These are phyloP conservation scores for Bombus ignitus DNA, from an alignment of 1,140 invertebrate species.

Conservation along the genomic window DNA sequence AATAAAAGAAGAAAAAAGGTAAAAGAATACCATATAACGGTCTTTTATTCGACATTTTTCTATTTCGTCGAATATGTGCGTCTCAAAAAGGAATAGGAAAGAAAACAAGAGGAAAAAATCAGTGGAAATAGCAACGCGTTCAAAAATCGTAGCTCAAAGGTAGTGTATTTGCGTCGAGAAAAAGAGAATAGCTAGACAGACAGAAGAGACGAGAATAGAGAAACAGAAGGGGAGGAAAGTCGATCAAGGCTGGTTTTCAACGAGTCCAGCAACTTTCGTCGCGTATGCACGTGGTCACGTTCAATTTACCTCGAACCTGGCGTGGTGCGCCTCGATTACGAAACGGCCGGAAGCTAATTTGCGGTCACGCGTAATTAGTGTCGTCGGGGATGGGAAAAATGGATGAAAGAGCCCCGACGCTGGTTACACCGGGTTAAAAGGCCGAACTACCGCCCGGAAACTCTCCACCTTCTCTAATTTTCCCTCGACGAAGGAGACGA, in stretches of 20 bases:
- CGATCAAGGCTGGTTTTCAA: not conserved
- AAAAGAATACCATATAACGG: not conserved
- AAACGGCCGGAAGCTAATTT: slow-evolving; percentile 39
- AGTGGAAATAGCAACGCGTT: not conserved
- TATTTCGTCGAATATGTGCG: not conserved
- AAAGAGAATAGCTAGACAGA: not conserved
- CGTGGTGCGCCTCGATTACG: not conserved
- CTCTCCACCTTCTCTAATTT: not conserved
- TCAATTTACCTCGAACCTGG: slow-evolving; percentile 19
- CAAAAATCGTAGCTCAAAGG: not conserved
- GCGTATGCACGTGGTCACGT: slow-evolving; percentile 15
- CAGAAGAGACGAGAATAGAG: too few species aligned
- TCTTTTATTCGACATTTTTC: not conserved
- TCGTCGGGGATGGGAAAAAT: slow-evolving; percentile 19
- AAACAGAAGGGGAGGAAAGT: not conserved
- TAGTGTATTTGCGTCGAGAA: not conserved
- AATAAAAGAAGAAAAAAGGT: not conserved
- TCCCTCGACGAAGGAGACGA: not conserved
- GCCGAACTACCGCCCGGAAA: not conserved
- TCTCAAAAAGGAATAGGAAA: too few species aligned
- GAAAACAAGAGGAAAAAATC: not conserved
- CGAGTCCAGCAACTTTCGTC: not conserved
- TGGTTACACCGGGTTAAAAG: not conserved
- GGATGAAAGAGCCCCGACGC: slow-evolving; percentile 1
- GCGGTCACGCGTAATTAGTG: slow-evolving; percentile 48